Conservation (phyloP, 2,797 vertebrate genomes). For the Tragopan temminckii region DNA sequence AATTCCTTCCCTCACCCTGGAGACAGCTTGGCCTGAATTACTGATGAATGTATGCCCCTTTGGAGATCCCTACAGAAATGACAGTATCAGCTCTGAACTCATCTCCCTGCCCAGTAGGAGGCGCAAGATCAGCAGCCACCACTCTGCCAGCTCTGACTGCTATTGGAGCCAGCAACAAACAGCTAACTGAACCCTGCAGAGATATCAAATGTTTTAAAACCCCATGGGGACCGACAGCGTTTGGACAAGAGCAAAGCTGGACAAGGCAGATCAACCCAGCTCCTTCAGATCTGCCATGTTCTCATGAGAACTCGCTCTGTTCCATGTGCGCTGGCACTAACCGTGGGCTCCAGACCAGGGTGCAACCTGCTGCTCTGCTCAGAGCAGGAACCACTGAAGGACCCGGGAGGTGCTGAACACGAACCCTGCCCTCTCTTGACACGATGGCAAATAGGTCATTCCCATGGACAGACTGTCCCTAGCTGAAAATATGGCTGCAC, state of each 20-base stretch:
- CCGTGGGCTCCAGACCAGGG: background rate
- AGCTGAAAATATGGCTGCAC: background rate
- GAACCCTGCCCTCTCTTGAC: background rate
- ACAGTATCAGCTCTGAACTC: background rate
- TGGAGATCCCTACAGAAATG: background rate
- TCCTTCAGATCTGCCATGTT: background rate
- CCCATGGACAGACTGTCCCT: background rate
- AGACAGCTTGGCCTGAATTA: constrained; percentile 38
- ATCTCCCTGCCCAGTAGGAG: rapidly evolving
- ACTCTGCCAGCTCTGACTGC: background rate
- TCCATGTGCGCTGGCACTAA: background rate
- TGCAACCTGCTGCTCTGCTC: background rate
- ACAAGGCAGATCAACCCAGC: background rate
- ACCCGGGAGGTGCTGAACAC: rapidly evolving
- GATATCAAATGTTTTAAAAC: background rate
- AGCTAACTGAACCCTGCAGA: background rate
- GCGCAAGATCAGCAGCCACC: background rate
- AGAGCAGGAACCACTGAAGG: background rate
- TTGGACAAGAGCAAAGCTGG: background rate
- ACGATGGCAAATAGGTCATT: background rate
- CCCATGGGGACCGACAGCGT: background rate
- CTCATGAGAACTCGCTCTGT: background rate
- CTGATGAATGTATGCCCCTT: background rate
- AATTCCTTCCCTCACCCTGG: background rate
- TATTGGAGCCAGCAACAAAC: background rate